Base-by-base conservation (phyloP, 2,113 vertebrate genomes). In the Pungitius pungitius region DNA sequence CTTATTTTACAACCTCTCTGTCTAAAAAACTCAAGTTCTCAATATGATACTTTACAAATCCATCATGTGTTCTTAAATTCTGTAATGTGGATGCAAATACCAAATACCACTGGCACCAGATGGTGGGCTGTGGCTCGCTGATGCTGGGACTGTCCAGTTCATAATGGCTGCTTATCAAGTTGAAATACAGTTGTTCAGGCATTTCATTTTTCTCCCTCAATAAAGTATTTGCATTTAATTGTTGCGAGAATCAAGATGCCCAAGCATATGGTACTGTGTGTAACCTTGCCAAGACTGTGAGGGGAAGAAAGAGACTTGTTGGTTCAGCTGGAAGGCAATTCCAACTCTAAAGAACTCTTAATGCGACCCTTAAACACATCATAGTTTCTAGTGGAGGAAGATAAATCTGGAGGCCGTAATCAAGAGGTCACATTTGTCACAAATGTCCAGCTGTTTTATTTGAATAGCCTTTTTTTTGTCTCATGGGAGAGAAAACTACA, bases 1-100 rank as follows among this genome's bases (percentile, higher is more conserved):
- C 76, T 85, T 86, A 73, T 85, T 80, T 75, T 72, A 84, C 20
- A 67, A 84, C 85, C 85, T 81, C 68, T 43, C 55, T 75, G 33
- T 57, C 68, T 33, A 55, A 40, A 37, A 62, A 39, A 69, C 35
- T 37, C 37, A 39, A 56, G 18, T 43, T 47, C 26, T 51, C n/a
- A 55, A 4, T 55, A 30, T 64, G 27, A 60, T 69, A 26, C 80
- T 75, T 58, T 59, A 43, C 13, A 74, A 70, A 57, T 52, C 30
- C 51, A 26, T 26, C 11, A 60, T 62, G 69, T 63, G 54, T 65
- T 37, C 2, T 45, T 54, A 35, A 35, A 35, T 30, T 2, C 30
- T n/a, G n/a, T 49, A 40, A 64, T 51, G 42, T 35, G 43, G 27
- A 39, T 39, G 2, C 37, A 52, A 66, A 80, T 26, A 61, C 30